Evolutionary conservation across 2,797 vertebrate genomes (phyloP), one percentile per base, ranked within the genome.

Genomic region (Galaxias olidus): DNA sequence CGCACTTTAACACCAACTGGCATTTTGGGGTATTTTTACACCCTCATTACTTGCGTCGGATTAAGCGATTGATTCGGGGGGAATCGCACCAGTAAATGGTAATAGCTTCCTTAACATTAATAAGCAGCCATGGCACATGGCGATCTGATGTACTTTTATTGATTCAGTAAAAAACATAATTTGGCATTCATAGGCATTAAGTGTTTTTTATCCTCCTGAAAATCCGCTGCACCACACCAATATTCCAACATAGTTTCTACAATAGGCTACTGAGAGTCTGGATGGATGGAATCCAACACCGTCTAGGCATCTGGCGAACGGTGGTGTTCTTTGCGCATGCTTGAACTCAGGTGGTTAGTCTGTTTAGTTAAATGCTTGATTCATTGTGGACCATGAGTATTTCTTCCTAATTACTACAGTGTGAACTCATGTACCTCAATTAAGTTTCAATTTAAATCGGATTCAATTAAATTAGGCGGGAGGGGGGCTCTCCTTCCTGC

Each of bases 271-370:
- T 42, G n/a, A 15, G 9, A 57, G 14, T 19, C 17, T 30, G 51
- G 17, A 17, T 18, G 10, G 10, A 52, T 19, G 10, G 17, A 12
- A 50, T 50, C 15, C 17, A 52, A 10, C 5, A 4, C 18, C 18
- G 20, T 6, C 13, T 17, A 19, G 11, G 51, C 19, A 53, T 53
- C n/a, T n/a, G 15, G 30, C 59, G 10, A 14, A 47, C 12, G 14
- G 8, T 5, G 47, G 11, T 20, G 15, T 12, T 15, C 15, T 54
- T 44, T 54, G 57, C 45, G 58, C 53, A 66, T 49, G 52, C 48
- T 57, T 41, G 20, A 59, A 56, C 59, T 70, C 72, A 84, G 73
- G 76, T 74, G 73, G 52, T 15, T 51, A 51, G 63, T 49, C 50
- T 60, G 48, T 18, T 41, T n/a, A 18, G 68, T 47, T 30, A 61